phyloP scores from a whole-genome alignment of 2,888 invertebrate species.

The Caenorhabditis auriculariae region DNA sequence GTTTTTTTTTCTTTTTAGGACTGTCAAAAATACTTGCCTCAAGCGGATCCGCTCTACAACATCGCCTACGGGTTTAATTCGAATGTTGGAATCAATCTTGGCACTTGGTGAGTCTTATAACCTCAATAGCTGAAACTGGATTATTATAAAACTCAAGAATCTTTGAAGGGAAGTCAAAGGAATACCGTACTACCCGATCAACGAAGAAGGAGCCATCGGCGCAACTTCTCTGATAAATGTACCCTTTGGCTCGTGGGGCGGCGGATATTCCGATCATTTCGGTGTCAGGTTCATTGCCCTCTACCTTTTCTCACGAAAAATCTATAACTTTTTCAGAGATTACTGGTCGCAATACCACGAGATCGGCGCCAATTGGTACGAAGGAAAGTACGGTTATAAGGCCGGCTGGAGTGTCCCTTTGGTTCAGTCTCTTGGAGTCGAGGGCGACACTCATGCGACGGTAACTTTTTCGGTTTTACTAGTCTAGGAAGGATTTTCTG shows the following conservation, averaged over 20 bases:
- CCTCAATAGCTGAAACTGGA: background rate
- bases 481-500: too few relatives aligned
- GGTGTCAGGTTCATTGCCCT: constrained; percentile 36
- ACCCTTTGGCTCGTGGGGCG: constrained; percentile 59
- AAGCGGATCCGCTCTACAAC: constrained; percentile 48
- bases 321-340: constrained; percentile 33
- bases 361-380: constrained; percentile 52
- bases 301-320: background rate
- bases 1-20: constrained; percentile 24
- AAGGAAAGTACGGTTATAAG: constrained; percentile 50
- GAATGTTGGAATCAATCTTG: constrained; percentile 49
- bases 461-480: too few relatives aligned
- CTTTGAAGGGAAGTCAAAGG: constrained; percentile 43
- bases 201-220: constrained; percentile 55
- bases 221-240: constrained; percentile 43
- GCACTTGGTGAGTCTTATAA: constrained; percentile 21
- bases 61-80: constrained; percentile 48
- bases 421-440: constrained; percentile 56
- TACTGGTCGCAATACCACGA: constrained; percentile 56
- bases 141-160: background rate
- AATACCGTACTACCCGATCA: constrained; percentile 56
- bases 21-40: constrained; percentile 48
- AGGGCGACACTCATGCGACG: constrained; percentile 48
- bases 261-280: constrained; percentile 51
- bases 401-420: constrained; percentile 52